A percentile compares a stretch with the other conserved stretches of the same genome.
These are phyloP conservation scores for Liposcelis brunnea DNA, from an alignment of 2,888 invertebrate genomes.

Conservation along the genomic window DNA sequence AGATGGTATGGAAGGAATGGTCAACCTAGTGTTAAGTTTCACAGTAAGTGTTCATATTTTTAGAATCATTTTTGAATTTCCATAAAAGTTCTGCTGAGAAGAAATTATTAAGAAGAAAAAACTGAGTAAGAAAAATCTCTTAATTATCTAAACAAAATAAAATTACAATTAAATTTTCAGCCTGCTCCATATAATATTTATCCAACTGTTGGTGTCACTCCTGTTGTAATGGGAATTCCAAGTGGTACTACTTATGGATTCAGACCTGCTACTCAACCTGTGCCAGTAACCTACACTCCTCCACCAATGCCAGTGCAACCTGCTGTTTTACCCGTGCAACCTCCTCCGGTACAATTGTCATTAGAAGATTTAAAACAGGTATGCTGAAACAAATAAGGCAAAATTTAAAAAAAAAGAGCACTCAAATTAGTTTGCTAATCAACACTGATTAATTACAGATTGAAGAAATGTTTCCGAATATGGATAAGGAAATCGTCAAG, in stretches of 20 bases:
- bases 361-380: constrained; percentile 49
- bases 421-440: constrained; percentile 4
- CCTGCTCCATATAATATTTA: constrained; percentile 19
- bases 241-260: constrained; percentile 14
- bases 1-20: constrained; percentile 81
- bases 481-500: constrained; percentile 83
- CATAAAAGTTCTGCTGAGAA: too few species aligned
- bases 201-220: constrained; percentile 33
- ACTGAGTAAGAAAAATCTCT: too few species aligned
- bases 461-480: constrained; percentile 91
- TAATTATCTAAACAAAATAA: too few species aligned
- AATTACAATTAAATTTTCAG: constrained; percentile 1
- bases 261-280: constrained; percentile 23
- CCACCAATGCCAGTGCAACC: constrained; percentile 33
- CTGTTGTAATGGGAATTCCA: constrained; percentile 52
- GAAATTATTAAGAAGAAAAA: too few species aligned
- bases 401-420: not conserved
- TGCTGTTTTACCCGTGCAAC: constrained; percentile 29
- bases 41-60: constrained; percentile 34
- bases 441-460: constrained; percentile 48
- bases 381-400: constrained; percentile 11
- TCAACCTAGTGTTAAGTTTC: constrained; percentile 77
- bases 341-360: constrained; percentile 28
- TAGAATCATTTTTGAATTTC: too few species aligned
- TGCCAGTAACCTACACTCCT: constrained; percentile 24